These are phyloP conservation scores for Echiichthys vipera DNA, from an alignment of 2,797 vertebrate species.

Conservation along the genomic window DNA sequence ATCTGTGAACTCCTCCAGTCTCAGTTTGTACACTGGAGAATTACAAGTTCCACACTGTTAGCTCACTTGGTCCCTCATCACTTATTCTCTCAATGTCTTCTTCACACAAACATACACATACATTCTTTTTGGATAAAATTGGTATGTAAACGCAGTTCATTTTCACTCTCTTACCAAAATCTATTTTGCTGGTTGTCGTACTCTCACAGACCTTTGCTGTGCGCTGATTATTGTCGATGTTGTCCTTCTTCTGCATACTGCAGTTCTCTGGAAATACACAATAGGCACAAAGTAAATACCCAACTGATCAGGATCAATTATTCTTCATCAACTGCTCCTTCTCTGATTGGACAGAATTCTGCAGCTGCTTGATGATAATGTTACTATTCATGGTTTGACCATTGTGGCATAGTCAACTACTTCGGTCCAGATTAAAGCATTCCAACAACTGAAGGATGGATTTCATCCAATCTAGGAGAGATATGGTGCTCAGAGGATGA, in stretches of 20 bases:
- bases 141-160: neutral
- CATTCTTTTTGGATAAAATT: neutral
- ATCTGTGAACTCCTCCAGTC: slow-evolving; percentile 17
- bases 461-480: too few species aligned
- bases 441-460: too few species aligned
- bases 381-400: too few species aligned
- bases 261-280: slow-evolving; percentile 70
- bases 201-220: slow-evolving; percentile 63
- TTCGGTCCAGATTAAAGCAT: too few species aligned
- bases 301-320: neutral
- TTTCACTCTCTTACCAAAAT: slow-evolving; percentile 69
- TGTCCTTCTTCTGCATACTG: slow-evolving; percentile 70
- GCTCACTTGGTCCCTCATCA: neutral
- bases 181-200: slow-evolving; percentile 54
- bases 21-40: slow-evolving; percentile 71
- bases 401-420: too few species aligned
- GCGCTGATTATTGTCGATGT: slow-evolving; percentile 50
- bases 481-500: too few species aligned
- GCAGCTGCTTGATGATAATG: neutral
- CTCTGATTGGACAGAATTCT: neutral
- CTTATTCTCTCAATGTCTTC: neutral
- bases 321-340: too few species aligned
- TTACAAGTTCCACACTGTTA: slow-evolving; percentile 23
- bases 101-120: neutral
- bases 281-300: neutral